Evolutionary conservation across 2,113 vertebrate genomes (phyloP), one percentile per base, ranked within the genome.

Genomic region (Trichechus manatus): DNA sequence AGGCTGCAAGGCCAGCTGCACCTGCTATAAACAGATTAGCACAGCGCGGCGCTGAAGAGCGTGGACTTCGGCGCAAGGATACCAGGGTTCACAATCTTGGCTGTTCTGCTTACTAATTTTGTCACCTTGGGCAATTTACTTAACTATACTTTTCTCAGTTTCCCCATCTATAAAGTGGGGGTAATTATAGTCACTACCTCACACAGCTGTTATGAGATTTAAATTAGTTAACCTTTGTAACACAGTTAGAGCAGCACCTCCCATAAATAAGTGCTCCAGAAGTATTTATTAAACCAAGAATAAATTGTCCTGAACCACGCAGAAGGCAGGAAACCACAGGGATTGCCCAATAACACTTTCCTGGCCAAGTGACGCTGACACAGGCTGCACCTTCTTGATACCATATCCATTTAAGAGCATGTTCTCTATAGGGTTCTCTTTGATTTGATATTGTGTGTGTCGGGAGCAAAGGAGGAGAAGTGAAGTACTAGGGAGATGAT

Each of bases 21-120:
- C 3, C 63, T 6, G 19, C 9, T 6, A 3, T 29, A 3, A 42
- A 72, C n/a, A 27, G 70, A 29, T 33, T 3, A 79, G 63, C 31
- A 29, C 0, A 5, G 1, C 6, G 3, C 2, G 15, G 25, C 5
- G 11, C 42, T 77, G 2, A 23, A 25, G 31, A 80, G 72, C 1
- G 8, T 3, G 44, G 75, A 78, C 53, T 39, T 31, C 4, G 64
- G 27, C 81, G 27, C 50, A 39, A 78, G 20, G 31, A 23, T 36
- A 47, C 11, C 66, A 87, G 91, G 47, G 68, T 39, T 84, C 91
- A 66, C 56, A 3, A 83, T 72, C 25, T 13, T 42, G 39, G 17
- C 63, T 94, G 44, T 42, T 5, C 31, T 66, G 66, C 33, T 94
- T 96, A 56, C 0, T 22, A 25, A 68, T 25, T 59, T 61, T 89